A percentile compares a stretch with the other conserved stretches of the same genome.
These are phyloP conservation scores for Tipula lateralis DNA, from an alignment of 2,888 invertebrate genomes.

Conservation along the genomic window DNA sequence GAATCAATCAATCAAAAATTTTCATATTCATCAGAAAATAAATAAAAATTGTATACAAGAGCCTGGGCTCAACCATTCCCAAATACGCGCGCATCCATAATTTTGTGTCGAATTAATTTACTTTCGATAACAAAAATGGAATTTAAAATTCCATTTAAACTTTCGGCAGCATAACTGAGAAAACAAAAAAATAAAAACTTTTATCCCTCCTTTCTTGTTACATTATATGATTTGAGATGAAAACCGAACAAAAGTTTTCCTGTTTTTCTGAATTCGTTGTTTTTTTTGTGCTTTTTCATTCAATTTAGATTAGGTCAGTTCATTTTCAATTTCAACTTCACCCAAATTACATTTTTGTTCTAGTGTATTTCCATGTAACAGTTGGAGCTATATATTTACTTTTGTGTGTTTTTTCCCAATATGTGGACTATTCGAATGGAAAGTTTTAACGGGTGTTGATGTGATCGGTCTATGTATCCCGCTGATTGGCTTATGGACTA, in stretches of 20 bases:
- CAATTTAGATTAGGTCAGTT: constrained; percentile 24
- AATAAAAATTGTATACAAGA: not conserved
- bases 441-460: not conserved
- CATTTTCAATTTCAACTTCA: constrained; percentile 15
- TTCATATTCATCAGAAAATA: not conserved
- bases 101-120: constrained; percentile 24
- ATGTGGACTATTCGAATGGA: not conserved
- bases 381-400: not conserved
- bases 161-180: not conserved
- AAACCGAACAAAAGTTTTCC: constrained; percentile 11
- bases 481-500: not conserved
- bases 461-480: not conserved
- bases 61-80: not conserved
- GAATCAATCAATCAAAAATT: constrained; percentile 6
- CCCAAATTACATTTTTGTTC: constrained; percentile 1
- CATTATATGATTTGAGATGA: constrained; percentile 11
- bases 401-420: not conserved
- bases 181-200: not conserved
- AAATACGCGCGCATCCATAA: not conserved
- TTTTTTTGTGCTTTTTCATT: not conserved
- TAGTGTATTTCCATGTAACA: not conserved
- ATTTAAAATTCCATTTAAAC: constrained; percentile 19
- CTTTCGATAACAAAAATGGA: not conserved
- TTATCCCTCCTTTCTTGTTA: not conserved
- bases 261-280: not conserved